Conservation (phyloP, 2,113 vertebrate genomes). For the Dicaeum eximium region DNA sequence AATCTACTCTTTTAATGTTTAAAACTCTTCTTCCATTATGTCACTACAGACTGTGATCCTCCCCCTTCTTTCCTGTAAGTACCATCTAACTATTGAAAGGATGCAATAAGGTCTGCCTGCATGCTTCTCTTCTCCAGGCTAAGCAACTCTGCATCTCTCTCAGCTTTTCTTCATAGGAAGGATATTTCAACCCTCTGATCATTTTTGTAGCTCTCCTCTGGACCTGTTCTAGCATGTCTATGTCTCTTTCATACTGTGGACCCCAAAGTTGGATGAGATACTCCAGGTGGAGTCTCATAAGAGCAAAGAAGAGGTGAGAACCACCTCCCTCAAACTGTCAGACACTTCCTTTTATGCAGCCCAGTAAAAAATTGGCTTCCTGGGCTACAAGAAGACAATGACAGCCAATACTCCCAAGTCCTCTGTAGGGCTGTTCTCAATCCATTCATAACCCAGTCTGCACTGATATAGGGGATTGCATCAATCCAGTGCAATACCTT, state of each 20-base stretch:
- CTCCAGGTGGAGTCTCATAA: background rate
- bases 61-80: background rate
- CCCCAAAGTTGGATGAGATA: background rate
- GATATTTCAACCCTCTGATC: background rate
- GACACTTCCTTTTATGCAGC: background rate
- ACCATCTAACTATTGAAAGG: background rate
- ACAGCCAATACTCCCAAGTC: background rate
- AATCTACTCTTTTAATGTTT: background rate
- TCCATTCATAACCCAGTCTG: background rate
- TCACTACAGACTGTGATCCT: background rate
- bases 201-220: background rate
- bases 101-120: background rate
- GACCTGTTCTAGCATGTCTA: background rate
- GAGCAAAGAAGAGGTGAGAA: background rate
- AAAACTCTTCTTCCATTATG: background rate
- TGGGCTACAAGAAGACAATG: background rate
- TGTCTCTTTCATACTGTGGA: background rate
- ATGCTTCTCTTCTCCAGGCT: background rate
- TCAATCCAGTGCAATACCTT: background rate
- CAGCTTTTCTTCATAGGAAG: background rate
- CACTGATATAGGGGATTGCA: background rate
- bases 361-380: background rate
- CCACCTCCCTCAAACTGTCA: background rate
- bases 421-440: background rate
- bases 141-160: background rate